Evolutionary conservation across 2,113 vertebrate species (phyloP), one percentile per base, ranked within the genome.

Genomic region (Centropus unirufus): DNA sequence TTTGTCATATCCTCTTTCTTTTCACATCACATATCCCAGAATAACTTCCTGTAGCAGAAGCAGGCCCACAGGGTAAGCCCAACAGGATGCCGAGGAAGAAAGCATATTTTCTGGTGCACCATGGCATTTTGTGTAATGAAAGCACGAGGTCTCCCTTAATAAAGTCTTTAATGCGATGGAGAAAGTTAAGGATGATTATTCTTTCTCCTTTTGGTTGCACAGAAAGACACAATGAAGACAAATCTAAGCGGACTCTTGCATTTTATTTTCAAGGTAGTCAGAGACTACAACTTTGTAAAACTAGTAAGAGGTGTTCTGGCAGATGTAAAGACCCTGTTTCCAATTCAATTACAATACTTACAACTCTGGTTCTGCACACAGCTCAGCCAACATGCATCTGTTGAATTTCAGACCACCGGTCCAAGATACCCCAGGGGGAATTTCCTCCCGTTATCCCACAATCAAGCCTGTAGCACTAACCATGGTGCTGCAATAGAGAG

Each of bases 331-430:
- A 3, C 34, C 32, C 52, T 57, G 29, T 42, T 79, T 84, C 22
- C 10, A 24, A n/a, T 66, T 74, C 40, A 63, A 74, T 63, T 5
- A 61, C 29, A 68, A 3, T 36, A 74, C 11, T 39, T 39, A n/a
- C 57, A 30, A n/a, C 9, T 44, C 18, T 59, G 32, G 11, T 29
- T 78, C 44, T 68, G 10, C 40, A 59, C 29, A 32, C 13, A 70
- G 32, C 11, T 82, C 34, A 72, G 23, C 12, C 39, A 57, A 8
- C 0, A 0, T 2, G 3, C 32, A 6, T 36, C 26, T n/a, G 12
- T 14, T 63, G 7, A 70, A 63, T 87, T 59, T 72, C 79, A 77
- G 64, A 21, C 9, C 17, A 34, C 14, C 9, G 5, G 26, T 55
- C 55, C 59, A 81, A 84, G n/a, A n/a, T 73, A 40, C 7, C 21